Evolutionary conservation across 2,888 invertebrate genomes (phyloP).

Genomic region (Patella pellucida): DNA sequence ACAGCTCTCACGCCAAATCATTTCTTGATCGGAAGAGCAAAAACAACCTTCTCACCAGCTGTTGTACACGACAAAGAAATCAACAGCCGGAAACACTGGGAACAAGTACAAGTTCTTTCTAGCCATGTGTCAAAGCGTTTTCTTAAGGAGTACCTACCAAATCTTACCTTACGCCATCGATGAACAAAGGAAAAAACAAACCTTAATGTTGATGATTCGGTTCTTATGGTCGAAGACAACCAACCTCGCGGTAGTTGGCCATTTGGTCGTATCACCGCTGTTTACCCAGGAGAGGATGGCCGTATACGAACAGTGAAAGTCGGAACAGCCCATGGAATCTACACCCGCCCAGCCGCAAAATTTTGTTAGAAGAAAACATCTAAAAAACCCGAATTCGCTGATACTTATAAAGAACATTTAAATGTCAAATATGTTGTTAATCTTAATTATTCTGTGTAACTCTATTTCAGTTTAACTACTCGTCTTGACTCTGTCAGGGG

Average conservation of each 20-base stretch:
- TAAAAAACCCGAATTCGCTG: neutral
- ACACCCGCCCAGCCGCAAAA: neutral
- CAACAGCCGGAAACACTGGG: constrained; percentile 16
- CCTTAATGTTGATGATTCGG: neutral
- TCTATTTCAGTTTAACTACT: neutral
- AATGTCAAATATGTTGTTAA: too few relatives aligned
- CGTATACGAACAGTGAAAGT: neutral
- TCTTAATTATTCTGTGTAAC: too few relatives aligned
- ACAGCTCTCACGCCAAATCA: constrained; percentile 25
- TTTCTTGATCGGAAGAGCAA: constrained; percentile 18
- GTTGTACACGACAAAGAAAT: constrained; percentile 4
- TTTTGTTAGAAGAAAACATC: neutral
- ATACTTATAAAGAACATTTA: too few relatives aligned
- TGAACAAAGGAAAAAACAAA: neutral
- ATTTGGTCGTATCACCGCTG: neutral
- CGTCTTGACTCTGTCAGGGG: constrained; percentile 1
- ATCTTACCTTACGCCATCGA: neutral
- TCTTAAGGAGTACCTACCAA: neutral
- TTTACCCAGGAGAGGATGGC: neutral
- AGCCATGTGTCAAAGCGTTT: neutral
- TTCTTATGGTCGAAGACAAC: neutral
- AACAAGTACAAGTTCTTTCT: neutral
- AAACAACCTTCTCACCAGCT: constrained; percentile 10
- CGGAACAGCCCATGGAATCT: neutral
- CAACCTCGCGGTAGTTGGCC: neutral